Evolutionary conservation across 2,888 invertebrate genomes (phyloP).

Genomic region (Vannuccia rotundouncinata): DNA sequence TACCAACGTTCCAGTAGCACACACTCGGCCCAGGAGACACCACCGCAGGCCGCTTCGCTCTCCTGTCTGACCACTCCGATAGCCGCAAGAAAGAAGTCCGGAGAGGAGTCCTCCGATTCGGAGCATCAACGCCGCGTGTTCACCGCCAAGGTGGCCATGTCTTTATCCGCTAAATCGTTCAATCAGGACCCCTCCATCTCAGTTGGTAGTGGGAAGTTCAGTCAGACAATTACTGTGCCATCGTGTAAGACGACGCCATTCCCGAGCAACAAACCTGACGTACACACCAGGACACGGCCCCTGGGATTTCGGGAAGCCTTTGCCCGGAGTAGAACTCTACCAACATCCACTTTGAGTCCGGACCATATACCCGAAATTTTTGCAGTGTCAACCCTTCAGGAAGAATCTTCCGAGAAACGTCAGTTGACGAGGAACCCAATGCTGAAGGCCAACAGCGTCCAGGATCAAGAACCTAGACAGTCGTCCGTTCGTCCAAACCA

Average conservation of each 20-base stretch:
- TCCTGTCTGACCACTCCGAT: neutral
- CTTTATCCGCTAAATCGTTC: neutral
- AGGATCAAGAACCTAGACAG: neutral
- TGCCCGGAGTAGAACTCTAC: neutral
- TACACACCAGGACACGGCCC: neutral
- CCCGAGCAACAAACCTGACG: neutral
- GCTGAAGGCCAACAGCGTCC: neutral
- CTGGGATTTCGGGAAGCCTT: neutral
- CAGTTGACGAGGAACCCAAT: neutral
- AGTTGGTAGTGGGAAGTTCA: neutral
- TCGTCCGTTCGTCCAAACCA: neutral
- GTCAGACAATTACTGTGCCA: neutral
- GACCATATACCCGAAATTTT: neutral
- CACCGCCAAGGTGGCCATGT: neutral
- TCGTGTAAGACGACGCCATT: neutral
- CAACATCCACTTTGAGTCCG: neutral
- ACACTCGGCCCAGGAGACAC: neutral
- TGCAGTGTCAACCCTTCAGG: no score
- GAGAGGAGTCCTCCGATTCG: neutral
- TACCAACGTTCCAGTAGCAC: neutral
- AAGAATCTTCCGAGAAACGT: no score
- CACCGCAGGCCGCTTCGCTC: neutral
- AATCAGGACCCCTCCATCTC: neutral
- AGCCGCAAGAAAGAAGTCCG: neutral
- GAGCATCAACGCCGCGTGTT: neutral